A percentile compares a stretch with the other conserved stretches of the same genome.
Evolutionary conservation across 2,888 invertebrate species (phyloP).

Genomic region (Steinernema carpocapsae): DNA sequence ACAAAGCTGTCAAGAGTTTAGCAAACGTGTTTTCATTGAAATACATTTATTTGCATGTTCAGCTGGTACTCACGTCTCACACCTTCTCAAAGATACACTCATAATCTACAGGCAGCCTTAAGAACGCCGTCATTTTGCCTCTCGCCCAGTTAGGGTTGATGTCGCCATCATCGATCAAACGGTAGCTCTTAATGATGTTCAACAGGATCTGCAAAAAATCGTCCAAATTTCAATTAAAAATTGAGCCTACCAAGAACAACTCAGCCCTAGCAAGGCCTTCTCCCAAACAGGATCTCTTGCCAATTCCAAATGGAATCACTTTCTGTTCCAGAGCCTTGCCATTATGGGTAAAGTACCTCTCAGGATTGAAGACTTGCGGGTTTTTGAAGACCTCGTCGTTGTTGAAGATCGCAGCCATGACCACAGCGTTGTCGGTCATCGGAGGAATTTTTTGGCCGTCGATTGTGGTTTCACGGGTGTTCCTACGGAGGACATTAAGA

Average conservation of each 20-base stretch:
- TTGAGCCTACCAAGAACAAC: conserved; percentile 33
- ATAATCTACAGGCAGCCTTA: neutral
- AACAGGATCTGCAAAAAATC: too few species aligned
- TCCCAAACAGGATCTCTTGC: too few species aligned
- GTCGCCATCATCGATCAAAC: neutral
- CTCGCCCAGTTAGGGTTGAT: neutral
- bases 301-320: conserved; percentile 12
- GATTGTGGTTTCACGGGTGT: conserved; percentile 36
- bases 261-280: conserved; percentile 29
- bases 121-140: neutral
- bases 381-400: too few species aligned
- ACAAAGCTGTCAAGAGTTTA: too few species aligned
- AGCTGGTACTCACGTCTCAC: too few species aligned
- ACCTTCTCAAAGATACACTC: conserved; percentile 5
- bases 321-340: neutral
- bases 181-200: conserved; percentile 16
- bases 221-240: too few species aligned
- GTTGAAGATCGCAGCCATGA: too few species aligned
- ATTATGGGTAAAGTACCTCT: conserved; percentile 46
- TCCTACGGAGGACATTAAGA: conserved; percentile 38
- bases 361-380: conserved; percentile 48
- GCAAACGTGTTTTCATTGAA: too few species aligned
- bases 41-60: neutral
- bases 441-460: conserved; percentile 45
- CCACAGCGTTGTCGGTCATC: conserved; percentile 35